Evolutionary conservation across 2,888 invertebrate genomes (phyloP).

Genomic region (Neoascia interrupta): DNA sequence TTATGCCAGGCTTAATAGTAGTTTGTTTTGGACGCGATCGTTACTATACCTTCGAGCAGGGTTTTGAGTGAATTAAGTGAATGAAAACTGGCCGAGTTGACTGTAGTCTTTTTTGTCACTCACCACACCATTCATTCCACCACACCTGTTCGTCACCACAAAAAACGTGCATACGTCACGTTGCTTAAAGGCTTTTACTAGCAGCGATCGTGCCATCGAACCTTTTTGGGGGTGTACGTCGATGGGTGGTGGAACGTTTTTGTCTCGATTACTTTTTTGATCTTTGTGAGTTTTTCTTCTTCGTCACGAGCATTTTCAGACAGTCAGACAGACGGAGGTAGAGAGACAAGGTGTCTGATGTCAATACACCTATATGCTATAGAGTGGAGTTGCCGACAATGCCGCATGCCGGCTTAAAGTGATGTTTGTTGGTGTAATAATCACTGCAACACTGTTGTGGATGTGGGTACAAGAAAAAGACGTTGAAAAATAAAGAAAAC

Average conservation of each 20-base stretch:
- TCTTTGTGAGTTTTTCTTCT: conserved; percentile 10
- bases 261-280: conserved; percentile 14
- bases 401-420: conserved; percentile 40
- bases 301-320: conserved; percentile 22
- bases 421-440: neutral
- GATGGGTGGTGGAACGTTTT: conserved; percentile 34
- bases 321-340: conserved; percentile 29
- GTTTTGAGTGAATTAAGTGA: conserved; percentile 51
- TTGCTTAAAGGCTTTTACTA: no score
- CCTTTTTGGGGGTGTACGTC: conserved; percentile 28
- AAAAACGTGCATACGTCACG: no score
- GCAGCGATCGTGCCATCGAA: no score
- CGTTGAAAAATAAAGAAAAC: conserved; percentile 21
- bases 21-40: conserved; percentile 22
- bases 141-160: conserved; percentile 48
- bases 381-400: conserved; percentile 17
- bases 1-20: conserved; percentile 13
- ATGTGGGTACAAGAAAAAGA: conserved; percentile 8
- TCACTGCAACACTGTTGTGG: neutral
- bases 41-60: no score
- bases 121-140: conserved; percentile 57
- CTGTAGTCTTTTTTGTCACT: conserved; percentile 50
- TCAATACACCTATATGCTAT: conserved; percentile 51
- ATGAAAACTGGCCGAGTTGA: conserved; percentile 53
- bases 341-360: conserved; percentile 61